These are phyloP conservation scores for Solenopsis invicta DNA, from an alignment of 1,140 invertebrate genomes.

Conservation along the genomic window DNA sequence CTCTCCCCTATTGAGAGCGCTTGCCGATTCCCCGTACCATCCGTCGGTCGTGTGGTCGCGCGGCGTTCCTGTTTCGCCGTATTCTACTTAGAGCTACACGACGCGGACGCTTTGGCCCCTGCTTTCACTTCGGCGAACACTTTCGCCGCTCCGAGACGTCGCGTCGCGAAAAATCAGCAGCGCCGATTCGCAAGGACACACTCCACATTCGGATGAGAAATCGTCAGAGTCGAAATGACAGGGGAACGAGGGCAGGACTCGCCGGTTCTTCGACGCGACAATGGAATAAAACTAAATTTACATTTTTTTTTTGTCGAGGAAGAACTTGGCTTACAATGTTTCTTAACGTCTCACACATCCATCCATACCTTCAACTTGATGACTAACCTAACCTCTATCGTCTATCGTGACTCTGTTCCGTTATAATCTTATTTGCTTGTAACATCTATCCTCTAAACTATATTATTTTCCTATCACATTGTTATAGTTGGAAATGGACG, in stretches of 20 bases:
- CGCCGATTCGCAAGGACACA: conserved; percentile 33
- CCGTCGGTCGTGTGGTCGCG: background rate
- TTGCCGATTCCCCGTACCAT: conserved; percentile 20
- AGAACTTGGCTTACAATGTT: no score
- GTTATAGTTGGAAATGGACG: no score
- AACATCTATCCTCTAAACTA: no score
- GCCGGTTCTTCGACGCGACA: background rate
- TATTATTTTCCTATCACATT: no score
- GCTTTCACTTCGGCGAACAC: conserved; percentile 75
- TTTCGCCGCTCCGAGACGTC: conserved; percentile 68
- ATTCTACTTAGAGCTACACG: conserved; percentile 45
- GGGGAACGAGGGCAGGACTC: background rate
- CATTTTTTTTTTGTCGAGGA: no score
- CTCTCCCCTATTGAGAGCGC: conserved; percentile 16
- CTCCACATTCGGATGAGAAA: background rate
- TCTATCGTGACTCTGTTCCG: no score
- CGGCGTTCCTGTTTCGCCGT: conserved; percentile 47
- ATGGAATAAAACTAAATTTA: background rate
- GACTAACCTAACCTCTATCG: no score
- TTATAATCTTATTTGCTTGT: no score
- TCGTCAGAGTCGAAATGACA: background rate
- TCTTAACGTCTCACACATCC: no score
- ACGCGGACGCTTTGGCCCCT: conserved; percentile 52
- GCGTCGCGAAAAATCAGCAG: conserved; percentile 50
- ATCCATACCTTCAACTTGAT: no score